A percentile compares a stretch with the other conserved stretches of the same genome.
Evolutionary conservation across 2,113 vertebrate genomes (phyloP).

Genomic region (Pycnonotus jocosus): DNA sequence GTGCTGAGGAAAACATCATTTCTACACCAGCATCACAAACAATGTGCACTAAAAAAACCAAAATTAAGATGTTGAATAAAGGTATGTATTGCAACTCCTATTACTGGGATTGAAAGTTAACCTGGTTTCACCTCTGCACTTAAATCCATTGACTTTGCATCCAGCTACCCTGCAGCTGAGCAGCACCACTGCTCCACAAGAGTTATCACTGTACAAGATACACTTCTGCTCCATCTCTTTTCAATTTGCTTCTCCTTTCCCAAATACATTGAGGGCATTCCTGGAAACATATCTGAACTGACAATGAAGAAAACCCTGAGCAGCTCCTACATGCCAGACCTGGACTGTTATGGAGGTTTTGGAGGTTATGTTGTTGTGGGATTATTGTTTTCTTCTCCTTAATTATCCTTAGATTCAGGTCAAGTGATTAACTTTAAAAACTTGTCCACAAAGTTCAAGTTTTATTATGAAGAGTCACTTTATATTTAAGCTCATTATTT

Average conservation of each 20-base stretch:
- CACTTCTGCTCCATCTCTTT: background rate
- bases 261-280: background rate
- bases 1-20: background rate
- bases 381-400: background rate
- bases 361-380: background rate
- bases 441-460: background rate
- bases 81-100: background rate
- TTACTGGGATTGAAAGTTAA: background rate
- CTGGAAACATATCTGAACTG: background rate
- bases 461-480: background rate
- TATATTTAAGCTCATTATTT: background rate
- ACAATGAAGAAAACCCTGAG: background rate
- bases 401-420: background rate
- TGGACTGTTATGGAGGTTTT: background rate
- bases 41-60: background rate
- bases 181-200: background rate
- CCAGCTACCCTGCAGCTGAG: background rate
- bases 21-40: background rate
- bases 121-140: background rate
- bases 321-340: background rate
- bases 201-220: background rate
- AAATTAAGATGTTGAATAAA: background rate
- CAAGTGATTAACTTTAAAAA: background rate
- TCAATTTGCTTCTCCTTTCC: background rate
- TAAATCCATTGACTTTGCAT: background rate